A percentile compares a stretch with the other conserved stretches of the same genome.
phyloP scores from a whole-genome alignment of 2,888 invertebrate species.

The Alentia gelatinosa region DNA sequence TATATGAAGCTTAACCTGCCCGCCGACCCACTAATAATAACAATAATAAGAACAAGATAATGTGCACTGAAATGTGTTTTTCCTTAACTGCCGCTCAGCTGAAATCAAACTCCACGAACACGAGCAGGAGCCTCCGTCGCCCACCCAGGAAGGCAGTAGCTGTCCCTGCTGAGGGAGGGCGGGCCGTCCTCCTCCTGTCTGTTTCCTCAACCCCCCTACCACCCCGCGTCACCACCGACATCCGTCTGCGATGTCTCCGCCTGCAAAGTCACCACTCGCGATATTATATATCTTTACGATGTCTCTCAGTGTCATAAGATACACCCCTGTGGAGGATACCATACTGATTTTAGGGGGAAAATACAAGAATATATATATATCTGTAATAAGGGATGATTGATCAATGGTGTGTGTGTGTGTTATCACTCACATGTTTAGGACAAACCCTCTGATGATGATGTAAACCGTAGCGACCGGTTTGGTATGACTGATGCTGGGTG shows the following conservation, averaged over 20 bases:
- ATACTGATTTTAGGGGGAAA: too few relatives aligned
- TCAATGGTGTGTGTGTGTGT: neutral
- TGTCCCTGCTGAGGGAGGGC: conserved; percentile 41
- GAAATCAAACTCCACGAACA: conserved; percentile 50
- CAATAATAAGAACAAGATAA: neutral
- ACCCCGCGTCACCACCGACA: conserved; percentile 51
- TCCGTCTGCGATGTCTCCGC: conserved; percentile 32
- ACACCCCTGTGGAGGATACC: too few relatives aligned
- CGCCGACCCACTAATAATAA: too few relatives aligned
- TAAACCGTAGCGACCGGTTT: neutral
- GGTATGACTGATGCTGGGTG: neutral
- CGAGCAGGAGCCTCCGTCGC: conserved; percentile 51
- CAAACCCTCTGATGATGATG: neutral
- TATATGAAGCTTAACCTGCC: too few relatives aligned
- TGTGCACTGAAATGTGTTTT: neutral
- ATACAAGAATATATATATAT: too few relatives aligned
- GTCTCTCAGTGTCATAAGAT: neutral
- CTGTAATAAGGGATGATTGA: neutral
- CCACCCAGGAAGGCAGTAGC: conserved; percentile 42
- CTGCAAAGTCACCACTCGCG: conserved; percentile 50
- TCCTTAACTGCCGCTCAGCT: conserved; percentile 42
- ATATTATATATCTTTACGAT: conserved; percentile 25
- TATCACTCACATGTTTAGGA: too few relatives aligned
- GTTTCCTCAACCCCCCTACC: neutral
- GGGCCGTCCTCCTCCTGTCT: neutral